A percentile compares a stretch with the other conserved stretches of the same genome.
Evolutionary conservation across 2,113 vertebrate species (phyloP).

Genomic region (Danio rerio): DNA sequence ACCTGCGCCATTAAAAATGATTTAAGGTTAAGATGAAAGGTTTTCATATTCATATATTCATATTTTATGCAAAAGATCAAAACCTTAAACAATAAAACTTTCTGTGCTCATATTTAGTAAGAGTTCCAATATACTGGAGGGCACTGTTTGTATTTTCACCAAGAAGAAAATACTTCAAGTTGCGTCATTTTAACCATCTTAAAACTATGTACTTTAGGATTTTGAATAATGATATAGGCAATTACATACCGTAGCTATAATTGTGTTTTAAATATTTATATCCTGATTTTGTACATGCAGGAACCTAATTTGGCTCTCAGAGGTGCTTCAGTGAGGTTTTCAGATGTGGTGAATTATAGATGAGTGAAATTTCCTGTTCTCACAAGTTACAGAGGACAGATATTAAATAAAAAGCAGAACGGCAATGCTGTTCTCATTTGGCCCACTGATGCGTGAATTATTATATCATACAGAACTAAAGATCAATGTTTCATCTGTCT

Average conservation of each 20-base stretch:
- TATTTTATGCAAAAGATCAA: no score
- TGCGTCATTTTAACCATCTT: not conserved
- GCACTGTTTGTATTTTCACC: not conserved
- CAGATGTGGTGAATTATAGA: constrained; percentile 5
- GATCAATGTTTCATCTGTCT: not conserved
- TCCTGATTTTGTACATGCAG: constrained; percentile 11
- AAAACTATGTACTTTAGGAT: not conserved
- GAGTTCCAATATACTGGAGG: no score
- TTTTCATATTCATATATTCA: no score
- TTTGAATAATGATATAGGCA: not conserved
- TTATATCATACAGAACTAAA: not conserved
- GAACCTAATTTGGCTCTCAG: not conserved
- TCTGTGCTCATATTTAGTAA: no score
- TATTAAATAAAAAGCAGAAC: not conserved
- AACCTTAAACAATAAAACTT: no score
- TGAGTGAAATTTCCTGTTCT: not conserved
- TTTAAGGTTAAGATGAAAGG: no score
- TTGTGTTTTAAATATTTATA: constrained; percentile 40
- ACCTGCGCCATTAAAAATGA: no score
- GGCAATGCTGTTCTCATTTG: not conserved
- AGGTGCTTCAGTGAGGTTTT: not conserved
- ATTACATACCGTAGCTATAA: not conserved
- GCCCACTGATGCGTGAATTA: not conserved
- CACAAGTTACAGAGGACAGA: not conserved
- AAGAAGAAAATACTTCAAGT: not conserved